phyloP scores from a whole-genome alignment of 2,888 invertebrate species.

The Cistogaster globosa region DNA sequence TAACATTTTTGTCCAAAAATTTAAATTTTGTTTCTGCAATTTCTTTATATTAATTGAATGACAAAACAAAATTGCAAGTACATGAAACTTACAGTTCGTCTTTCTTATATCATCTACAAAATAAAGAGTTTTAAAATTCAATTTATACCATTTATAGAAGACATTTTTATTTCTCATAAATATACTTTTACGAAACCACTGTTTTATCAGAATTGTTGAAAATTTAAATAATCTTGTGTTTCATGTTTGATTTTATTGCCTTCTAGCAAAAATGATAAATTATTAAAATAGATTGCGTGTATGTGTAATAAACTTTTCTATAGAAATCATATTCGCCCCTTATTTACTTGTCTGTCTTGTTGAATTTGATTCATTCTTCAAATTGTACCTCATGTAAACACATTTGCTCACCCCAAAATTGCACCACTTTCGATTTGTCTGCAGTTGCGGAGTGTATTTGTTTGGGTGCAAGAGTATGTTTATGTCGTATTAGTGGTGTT shows the following conservation, averaged over 20 bases:
- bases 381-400: constrained; percentile 40
- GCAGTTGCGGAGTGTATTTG: neutral
- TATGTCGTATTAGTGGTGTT: constrained; percentile 60
- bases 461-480: constrained; percentile 40
- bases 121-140: too few relatives aligned
- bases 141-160: too few relatives aligned
- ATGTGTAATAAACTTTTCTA: constrained; percentile 50
- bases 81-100: too few relatives aligned
- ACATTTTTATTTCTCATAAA: neutral
- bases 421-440: constrained; percentile 38
- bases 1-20: too few relatives aligned
- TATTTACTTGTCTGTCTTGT: constrained; percentile 26
- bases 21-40: too few relatives aligned
- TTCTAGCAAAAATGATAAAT: constrained; percentile 81
- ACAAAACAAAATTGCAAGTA: too few relatives aligned
- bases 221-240: constrained; percentile 81
- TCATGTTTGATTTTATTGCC: constrained; percentile 74
- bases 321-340: constrained; percentile 51
- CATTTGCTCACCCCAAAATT: constrained; percentile 54
- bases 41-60: too few relatives aligned
- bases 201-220: constrained; percentile 48
- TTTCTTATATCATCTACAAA: too few relatives aligned
- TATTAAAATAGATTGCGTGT: constrained; percentile 81
- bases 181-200: neutral
- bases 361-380: constrained; percentile 6